Conservation (phyloP, 2,113 vertebrate species). For the Arizona elegans region DNA sequence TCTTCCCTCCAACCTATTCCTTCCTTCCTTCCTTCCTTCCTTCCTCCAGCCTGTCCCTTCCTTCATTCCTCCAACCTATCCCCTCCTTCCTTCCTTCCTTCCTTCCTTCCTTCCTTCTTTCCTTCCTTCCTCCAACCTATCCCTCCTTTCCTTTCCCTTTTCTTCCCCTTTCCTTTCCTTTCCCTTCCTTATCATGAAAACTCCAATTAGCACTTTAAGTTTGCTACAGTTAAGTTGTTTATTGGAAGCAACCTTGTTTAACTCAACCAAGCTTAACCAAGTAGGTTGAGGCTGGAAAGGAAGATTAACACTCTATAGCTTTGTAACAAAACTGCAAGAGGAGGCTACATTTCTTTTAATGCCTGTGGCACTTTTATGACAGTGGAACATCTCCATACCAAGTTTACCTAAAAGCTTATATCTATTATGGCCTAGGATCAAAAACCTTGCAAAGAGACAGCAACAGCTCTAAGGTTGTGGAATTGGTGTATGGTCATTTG, state of each 20-base stretch:
- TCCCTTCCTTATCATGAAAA: constrained; percentile 88
- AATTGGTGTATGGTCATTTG: background rate
- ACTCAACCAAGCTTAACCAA: constrained; percentile 77
- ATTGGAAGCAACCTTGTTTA: constrained; percentile 71
- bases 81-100: too few species aligned
- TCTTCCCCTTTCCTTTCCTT: constrained; percentile 78
- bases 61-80: constrained; percentile 48
- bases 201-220: constrained; percentile 89
- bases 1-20: too few species aligned
- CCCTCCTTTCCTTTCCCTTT: constrained; percentile 45
- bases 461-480: background rate
- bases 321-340: constrained; percentile 73
- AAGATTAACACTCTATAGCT: constrained; percentile 72
- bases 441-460: background rate
- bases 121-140: too few species aligned
- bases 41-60: background rate
- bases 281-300: constrained; percentile 67
- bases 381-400: constrained; percentile 71
- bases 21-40: too few species aligned
- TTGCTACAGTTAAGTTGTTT: constrained; percentile 76
- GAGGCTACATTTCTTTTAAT: constrained; percentile 66
- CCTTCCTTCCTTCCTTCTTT: too few species aligned
- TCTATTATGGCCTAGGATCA: constrained; percentile 5
- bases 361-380: constrained; percentile 63
- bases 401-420: constrained; percentile 68